Conservation (phyloP, 2,113 vertebrate genomes). For the Chlorodrepanis virens region DNA sequence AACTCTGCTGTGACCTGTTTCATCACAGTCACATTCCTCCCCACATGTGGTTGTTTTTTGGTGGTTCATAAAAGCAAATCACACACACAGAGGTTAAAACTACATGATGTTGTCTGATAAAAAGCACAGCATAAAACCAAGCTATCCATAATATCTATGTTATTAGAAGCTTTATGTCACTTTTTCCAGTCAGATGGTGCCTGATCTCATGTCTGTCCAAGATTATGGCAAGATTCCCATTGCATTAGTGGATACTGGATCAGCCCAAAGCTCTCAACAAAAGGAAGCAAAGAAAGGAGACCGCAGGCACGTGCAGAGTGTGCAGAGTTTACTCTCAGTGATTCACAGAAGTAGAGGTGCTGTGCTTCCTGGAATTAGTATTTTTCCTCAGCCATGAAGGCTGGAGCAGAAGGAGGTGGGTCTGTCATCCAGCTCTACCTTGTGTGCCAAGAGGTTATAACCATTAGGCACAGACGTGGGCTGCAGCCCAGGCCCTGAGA, state of each 20-base stretch:
- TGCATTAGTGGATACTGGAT: neutral
- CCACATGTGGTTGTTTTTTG: neutral
- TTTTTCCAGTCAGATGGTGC: conserved; percentile 18
- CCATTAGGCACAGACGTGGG: no score
- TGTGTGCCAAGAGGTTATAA: neutral
- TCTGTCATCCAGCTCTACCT: neutral
- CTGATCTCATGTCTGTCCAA: neutral
- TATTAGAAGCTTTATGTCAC: neutral
- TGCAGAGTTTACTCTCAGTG: neutral
- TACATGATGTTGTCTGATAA: neutral
- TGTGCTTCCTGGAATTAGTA: neutral
- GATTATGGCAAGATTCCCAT: neutral
- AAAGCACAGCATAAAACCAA: neutral
- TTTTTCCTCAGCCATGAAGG: neutral
- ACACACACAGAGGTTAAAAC: neutral
- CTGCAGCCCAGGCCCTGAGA: neutral
- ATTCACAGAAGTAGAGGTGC: neutral
- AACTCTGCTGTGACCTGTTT: neutral
- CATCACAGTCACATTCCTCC: conserved; percentile 2
- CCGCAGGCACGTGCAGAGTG: neutral
- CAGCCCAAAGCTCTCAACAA: neutral
- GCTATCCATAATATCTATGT: neutral
- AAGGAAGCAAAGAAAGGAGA: neutral
- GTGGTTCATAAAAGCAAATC: neutral
- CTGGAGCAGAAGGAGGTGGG: neutral